A percentile compares a stretch with the other conserved stretches of the same genome.
Conservation (phyloP, 2,113 vertebrate species). For the Platichthys stellatus region DNA sequence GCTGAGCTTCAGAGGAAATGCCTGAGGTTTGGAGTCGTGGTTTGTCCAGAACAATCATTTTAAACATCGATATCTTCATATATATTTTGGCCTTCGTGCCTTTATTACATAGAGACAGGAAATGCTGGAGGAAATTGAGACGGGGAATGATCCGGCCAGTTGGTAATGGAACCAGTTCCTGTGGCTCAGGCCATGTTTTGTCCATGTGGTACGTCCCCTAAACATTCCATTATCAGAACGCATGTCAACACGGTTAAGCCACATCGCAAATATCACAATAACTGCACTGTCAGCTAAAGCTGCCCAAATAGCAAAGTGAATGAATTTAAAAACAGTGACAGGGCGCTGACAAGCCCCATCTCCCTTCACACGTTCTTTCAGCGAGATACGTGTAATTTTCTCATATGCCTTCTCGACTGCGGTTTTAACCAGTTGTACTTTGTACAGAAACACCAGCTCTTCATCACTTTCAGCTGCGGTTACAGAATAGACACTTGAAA, state of each 20-base stretch:
- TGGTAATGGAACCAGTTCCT: no score
- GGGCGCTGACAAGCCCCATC: background rate
- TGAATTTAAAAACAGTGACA: background rate
- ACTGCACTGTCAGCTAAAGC: background rate
- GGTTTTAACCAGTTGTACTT: slow-evolving; percentile 3
- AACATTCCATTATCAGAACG: background rate
- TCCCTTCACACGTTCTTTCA: slow-evolving; percentile 1
- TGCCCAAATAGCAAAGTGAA: background rate
- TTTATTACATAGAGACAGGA: background rate
- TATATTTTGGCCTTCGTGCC: background rate
- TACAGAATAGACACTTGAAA: slow-evolving; percentile 32
- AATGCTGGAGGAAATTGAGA: background rate
- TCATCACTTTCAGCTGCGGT: background rate
- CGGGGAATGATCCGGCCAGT: background rate
- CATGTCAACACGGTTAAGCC: background rate
- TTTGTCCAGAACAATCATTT: background rate
- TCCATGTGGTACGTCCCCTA: background rate
- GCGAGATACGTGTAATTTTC: background rate
- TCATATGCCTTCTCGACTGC: slow-evolving; percentile 2
- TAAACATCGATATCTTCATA: background rate
- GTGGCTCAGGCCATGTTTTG: background rate
- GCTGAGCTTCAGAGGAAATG: background rate
- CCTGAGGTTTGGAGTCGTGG: background rate
- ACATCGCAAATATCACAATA: background rate
- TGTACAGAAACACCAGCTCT: slow-evolving; percentile 18